These are phyloP conservation scores for Cuniculus paca DNA, from an alignment of 2,797 vertebrate species.

Conservation along the genomic window DNA sequence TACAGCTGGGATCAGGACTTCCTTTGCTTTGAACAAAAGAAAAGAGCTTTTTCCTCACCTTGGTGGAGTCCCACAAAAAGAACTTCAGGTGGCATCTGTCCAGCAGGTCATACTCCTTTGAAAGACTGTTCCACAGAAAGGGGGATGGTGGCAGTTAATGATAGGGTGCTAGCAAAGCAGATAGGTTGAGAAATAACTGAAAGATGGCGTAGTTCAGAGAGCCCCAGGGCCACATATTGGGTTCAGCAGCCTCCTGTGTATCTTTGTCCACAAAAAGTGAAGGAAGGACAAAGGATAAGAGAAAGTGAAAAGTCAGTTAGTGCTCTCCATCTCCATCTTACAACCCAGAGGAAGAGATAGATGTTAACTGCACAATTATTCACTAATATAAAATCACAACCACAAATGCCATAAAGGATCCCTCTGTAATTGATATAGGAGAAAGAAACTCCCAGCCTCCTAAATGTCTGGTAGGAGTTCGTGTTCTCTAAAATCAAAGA, in stretches of 20 bases:
- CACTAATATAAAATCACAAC: neutral
- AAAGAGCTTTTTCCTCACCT: neutral
- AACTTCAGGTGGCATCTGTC: neutral
- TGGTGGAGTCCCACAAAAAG: neutral
- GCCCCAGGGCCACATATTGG: neutral
- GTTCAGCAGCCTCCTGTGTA: neutral
- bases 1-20: neutral
- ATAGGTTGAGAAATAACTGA: neutral
- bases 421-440: too few species aligned
- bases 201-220: neutral
- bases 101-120: conserved; percentile 23
- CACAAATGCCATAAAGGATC: neutral
- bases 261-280: neutral
- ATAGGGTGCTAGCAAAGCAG: conserved; percentile 34
- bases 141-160: neutral
- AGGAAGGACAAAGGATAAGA: neutral
- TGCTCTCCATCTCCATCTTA: neutral
- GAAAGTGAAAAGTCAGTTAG: neutral
- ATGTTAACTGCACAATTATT: neutral
- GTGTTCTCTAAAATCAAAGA: too few species aligned
- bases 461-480: too few species aligned
- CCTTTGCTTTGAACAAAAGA: conserved; percentile 1
- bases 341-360: neutral
- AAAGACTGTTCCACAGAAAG: conserved; percentile 35
- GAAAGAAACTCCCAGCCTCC: too few species aligned